phyloP scores from a whole-genome alignment of 2,888 invertebrate species.

The Phalera bucephala region DNA sequence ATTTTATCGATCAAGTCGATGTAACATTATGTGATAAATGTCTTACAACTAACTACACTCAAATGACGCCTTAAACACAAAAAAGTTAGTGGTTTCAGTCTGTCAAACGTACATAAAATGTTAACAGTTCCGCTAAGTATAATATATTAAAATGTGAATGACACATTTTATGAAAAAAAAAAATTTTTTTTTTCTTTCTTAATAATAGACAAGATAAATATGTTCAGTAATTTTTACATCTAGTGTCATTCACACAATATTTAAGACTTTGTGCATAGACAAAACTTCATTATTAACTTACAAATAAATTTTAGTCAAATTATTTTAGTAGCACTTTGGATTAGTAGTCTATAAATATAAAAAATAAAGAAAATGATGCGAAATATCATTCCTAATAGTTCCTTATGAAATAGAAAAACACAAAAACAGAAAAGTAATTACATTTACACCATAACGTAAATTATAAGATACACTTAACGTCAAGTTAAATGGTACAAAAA shows the following conservation, averaged over 20 bases:
- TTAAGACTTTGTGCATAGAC: constrained; percentile 17
- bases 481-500: too few relatives aligned
- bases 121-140: constrained; percentile 17
- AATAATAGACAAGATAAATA: too few relatives aligned
- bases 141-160: constrained; percentile 11
- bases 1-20: constrained; percentile 10
- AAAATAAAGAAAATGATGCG: constrained; percentile 7
- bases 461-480: too few relatives aligned
- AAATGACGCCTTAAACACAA: neutral
- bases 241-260: neutral
- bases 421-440: too few relatives aligned
- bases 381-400: constrained; percentile 5
- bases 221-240: neutral
- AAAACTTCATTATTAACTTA: constrained; percentile 3
- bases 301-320: constrained; percentile 13
- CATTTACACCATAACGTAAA: too few relatives aligned
- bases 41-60: neutral
- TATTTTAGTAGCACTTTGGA: constrained; percentile 39
- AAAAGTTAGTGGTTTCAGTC: constrained; percentile 57
- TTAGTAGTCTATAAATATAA: constrained; percentile 16
- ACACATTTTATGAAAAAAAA: too few relatives aligned
- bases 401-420: constrained; percentile 8
- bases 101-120: constrained; percentile 45
- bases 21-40: too few relatives aligned
- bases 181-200: too few relatives aligned